Evolutionary conservation across 1,140 invertebrate genomes (phyloP), one percentile per base, ranked within the genome.

Genomic region (Saccostrea echinata): DNA sequence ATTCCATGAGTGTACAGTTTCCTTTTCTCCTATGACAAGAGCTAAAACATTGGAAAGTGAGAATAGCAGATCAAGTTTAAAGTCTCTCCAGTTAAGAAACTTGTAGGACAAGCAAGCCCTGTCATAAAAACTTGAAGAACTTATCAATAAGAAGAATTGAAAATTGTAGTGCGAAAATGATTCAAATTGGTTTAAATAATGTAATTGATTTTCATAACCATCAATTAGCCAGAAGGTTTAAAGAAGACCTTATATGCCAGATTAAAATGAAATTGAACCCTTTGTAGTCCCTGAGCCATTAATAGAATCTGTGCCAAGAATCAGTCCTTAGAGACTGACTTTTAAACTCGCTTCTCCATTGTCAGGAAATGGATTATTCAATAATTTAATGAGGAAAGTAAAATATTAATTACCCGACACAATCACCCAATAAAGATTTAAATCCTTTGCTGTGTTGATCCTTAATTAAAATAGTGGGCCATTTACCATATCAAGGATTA

Each of bases 391-490:
- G 16, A 57, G 55, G 16, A 16, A 57, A 57, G 55, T 57, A 57
- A 57, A 57, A 57, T 57, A 57, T 57, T 57, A 57, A 57, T 57
- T 57, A 57, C 55, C 55, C 16, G 55, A 57, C 55, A 57, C 55
- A 21, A 57, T 57, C 21, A 57, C 55, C 55, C 55, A 57, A 57
- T 57, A 21, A 57, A 57, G 55, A 18, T 21, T 21, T 57, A 21
- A 57, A 18, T 21, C 16, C 55, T 21, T 4, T 21, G 55, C 55
- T 57, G 16, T 57, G 55, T 57, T 57, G 55, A 57, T 57, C 55
- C 55, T 57, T 57, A 57, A 57, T 57, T 57, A 57, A 57, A 18
- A 57, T 43, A 57, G 55, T 57, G 55, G 55, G 55, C 55, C 21
- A 57, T 43, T 43, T 18, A 57, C 55, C 21, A 13, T 57, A 57